These are phyloP conservation scores for Drosophila watanabei DNA, from an alignment of 1,140 invertebrate genomes.

Conservation along the genomic window DNA sequence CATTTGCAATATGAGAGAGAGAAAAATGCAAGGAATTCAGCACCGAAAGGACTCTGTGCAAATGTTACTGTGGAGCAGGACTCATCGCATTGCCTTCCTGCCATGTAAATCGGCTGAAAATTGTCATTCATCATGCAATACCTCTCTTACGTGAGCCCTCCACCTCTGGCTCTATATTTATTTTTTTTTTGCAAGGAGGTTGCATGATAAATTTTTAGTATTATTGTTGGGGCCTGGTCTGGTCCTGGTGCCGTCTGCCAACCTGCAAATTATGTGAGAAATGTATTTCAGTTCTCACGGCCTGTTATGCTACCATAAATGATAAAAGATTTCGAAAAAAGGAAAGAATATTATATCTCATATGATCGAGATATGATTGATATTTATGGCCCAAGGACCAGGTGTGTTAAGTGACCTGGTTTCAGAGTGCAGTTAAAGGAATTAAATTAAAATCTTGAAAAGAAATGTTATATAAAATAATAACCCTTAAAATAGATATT, in stretches of 20 bases:
- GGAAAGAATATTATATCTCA: slow-evolving; percentile 4
- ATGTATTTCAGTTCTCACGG: slow-evolving; percentile 6
- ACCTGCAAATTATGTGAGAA: slow-evolving; percentile 55
- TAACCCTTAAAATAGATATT: not conserved
- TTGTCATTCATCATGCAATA: slow-evolving; percentile 74
- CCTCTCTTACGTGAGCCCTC: slow-evolving; percentile 5
- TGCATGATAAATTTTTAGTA: slow-evolving; percentile 56
- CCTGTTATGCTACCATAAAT: slow-evolving; percentile 2
- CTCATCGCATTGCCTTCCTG: slow-evolving; percentile 33
- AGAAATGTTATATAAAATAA: too few species aligned
- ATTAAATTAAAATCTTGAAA: not conserved
- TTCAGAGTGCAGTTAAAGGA: not conserved
- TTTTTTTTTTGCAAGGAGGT: slow-evolving; percentile 10
- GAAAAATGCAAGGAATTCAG: slow-evolving; percentile 47
- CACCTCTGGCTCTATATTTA: not conserved
- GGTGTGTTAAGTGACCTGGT: slow-evolving; percentile 26
- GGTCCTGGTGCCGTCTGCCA: slow-evolving; percentile 16
- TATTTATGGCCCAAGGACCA: slow-evolving; percentile 33
- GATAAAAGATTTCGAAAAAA: slow-evolving; percentile 39
- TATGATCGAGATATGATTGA: slow-evolving; percentile 29
- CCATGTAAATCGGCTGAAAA: slow-evolving; percentile 67
- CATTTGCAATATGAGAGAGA: slow-evolving; percentile 39
- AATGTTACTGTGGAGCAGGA: slow-evolving; percentile 10
- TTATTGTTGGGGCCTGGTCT: slow-evolving; percentile 33
- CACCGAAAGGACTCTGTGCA: slow-evolving; percentile 5